Base-by-base conservation (phyloP, 2,888 invertebrate genomes). In the Drosophila limbata region DNA sequence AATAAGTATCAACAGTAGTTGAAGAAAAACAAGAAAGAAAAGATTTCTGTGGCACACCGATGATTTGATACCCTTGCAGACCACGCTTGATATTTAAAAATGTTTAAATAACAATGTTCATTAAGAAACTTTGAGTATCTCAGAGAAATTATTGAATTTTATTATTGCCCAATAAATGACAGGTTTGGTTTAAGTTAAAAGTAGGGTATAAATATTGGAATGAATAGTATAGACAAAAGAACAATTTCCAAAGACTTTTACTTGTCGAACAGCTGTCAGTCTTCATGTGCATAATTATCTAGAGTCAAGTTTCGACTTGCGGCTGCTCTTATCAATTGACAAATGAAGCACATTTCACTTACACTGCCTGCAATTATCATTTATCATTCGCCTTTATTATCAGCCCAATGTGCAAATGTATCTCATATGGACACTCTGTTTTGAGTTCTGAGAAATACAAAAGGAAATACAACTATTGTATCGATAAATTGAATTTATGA, bases 251-350 rank as follows among this genome's bases (percentile, higher is more conserved):
- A 75, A 48, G 47, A 48, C 57, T 39, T 28, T 28, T 17, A 37
- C 8, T 15, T 11, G 47, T 33, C 25, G 33, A 42, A 39, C 71
- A 48, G 71, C 61, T 47, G 60, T 42, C 47, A 56, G 53, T 48
- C 51, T 35, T 35, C 19, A 35, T 42, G 51, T 76, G 74, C 77
- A 62, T 55, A 61, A 68, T 68, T 62, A 77, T 67, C 52, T 28
- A 21, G 28, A 35, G 28, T 13, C 33, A 13, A 56, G 63, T 48
- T 67, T n/a, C 52, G 31, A 51, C 15, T 28, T 19, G 9, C 0
- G 13, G 19, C 0, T 10, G n/a, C 33, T 60, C 69, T 73, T 76
- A 78, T 76, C 76, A 73, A 74, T 73, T 77, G 57, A 55, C 74
- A 73, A 64, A 69, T 68, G 72, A 44, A 56, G 72, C 59, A 68